A percentile compares a stretch with the other conserved stretches of the same genome.
Evolutionary conservation across 2,888 invertebrate species (phyloP).

Genomic region (Metacarcinus magister): DNA sequence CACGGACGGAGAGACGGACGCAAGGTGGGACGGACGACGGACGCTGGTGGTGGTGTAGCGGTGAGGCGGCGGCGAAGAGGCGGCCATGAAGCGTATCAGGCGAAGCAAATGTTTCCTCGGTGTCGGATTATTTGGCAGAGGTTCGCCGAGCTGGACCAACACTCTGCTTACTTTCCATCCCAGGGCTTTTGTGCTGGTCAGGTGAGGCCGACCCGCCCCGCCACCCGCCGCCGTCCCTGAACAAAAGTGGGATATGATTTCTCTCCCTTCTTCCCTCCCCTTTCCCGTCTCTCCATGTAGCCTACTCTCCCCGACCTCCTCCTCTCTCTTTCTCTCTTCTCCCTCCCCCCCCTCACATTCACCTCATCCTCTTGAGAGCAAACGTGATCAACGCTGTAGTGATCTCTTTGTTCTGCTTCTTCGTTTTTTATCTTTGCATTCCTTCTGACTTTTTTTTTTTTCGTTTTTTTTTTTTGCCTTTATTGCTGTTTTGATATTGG

Average conservation of each 20-base stretch:
- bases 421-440: neutral
- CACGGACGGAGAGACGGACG: neutral
- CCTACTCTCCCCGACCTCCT: neutral
- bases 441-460: too few relatives aligned
- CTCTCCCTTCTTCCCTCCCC: constrained; percentile 31
- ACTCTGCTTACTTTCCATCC: constrained; percentile 57
- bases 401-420: constrained; percentile 34
- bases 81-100: constrained; percentile 16
- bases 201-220: constrained; percentile 5
- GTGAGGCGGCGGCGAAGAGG: neutral
- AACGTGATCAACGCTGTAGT: neutral
- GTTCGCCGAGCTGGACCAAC: constrained; percentile 26
- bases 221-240: neutral
- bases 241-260: constrained; percentile 52
- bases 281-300: neutral
- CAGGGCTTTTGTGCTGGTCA: constrained; percentile 34
- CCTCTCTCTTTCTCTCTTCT: neutral
- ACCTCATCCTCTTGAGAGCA: neutral
- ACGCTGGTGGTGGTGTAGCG: neutral
- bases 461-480: neutral
- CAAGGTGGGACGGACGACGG: neutral
- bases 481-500: neutral
- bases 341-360: neutral
- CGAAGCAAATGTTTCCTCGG: constrained; percentile 39
- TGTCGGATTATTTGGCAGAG: constrained; percentile 34